Base-by-base conservation (phyloP, 1,140 invertebrate genomes). In the Rhagoletis pomonella region DNA sequence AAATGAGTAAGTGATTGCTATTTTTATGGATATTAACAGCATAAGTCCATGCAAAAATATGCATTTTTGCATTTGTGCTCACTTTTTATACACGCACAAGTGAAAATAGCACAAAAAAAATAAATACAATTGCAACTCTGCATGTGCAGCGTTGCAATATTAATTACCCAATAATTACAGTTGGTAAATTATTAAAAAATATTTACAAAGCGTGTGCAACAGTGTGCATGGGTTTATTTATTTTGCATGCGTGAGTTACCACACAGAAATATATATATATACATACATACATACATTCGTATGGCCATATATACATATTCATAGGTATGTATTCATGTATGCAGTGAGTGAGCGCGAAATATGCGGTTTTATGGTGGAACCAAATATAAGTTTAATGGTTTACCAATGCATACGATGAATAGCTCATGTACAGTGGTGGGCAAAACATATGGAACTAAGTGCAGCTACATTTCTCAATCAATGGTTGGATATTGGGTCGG, bases 121-220 rank as follows among this genome's bases (percentile, higher is more conserved):
- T 29, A 29, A 29, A 29, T 29, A 73, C 67, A 73, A 44, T 44
- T 73, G 44, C 67, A 6, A 44, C 19, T 67, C 19, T 39, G 39
- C 44, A 73, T 73, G 44, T 47, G 42, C 42, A 73, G 17, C 42
- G 67, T 73, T 73, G 67, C 39, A 73, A 44, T 73, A 73, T 73
- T 73, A 73, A 73, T 73, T 44, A 73, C 67, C 67, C 44, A 73
- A 73, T 73, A 73, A 73, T 73, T 73, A 73, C 67, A 73, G 29
- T 47, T 73, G 67, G 67, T 73, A 73, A 73, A 73, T 73, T 73
- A 73, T 73, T 73, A 73, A 73, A 73, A 73, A 73, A 73, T 73
- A 73, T 73, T 73, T 73, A 47, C 67, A 73, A 17, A 73, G 67
- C 67, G 67, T 5, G 12, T 73, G 67, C 17, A n/a, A 12, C 39